Base-by-base conservation (phyloP, 2,113 vertebrate species). In the Miniopterus natalensis region DNA sequence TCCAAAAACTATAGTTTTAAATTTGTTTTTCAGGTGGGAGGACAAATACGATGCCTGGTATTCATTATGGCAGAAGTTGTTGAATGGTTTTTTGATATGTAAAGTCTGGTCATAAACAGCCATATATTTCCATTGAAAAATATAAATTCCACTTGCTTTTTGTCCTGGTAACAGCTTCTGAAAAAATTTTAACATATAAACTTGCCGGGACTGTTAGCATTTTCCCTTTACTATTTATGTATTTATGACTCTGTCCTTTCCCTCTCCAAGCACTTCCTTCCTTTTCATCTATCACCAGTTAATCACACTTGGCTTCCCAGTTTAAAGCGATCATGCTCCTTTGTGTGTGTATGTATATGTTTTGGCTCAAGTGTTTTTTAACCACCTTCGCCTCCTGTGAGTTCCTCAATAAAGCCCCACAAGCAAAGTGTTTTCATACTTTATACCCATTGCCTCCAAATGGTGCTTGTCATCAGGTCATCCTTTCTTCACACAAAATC, bases 291-390 rank as follows among this genome's bases (percentile, higher is more conserved):
- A 63, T 73, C 68, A 88, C 59, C 8, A 84, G 85, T 91, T 97
- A 94, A 93, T 97, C 95, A 93, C 79, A 89, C 49, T 89, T 66
- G 36, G 63, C 73, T 96, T 92, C 70, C 68, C 53, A 61, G 51
- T 95, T 96, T 84, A 85, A 94, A 87, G 83, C 78, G 36, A 84
- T 84, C 90, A 79, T 36, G 36, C 27, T 92, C 90, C 70, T 97
- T 96, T 97, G 88, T 95, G 55, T 96, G 83, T 92, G 45, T 88
- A 36, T 70, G 55, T 70, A 42, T 92, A 81, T 85, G 63, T 95
- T 97, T 95, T 88, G 89, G 88, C 83, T 97, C 93, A 96, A 96
- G 74, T 84, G 93, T 63, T 95, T 96, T 97, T 88, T 96, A 94
- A 96, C 91, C 70, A 93, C 71, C 42, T 66, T 95, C 3, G 4